Base-by-base conservation (phyloP, 2,113 vertebrate species). In the Platichthys stellatus region DNA sequence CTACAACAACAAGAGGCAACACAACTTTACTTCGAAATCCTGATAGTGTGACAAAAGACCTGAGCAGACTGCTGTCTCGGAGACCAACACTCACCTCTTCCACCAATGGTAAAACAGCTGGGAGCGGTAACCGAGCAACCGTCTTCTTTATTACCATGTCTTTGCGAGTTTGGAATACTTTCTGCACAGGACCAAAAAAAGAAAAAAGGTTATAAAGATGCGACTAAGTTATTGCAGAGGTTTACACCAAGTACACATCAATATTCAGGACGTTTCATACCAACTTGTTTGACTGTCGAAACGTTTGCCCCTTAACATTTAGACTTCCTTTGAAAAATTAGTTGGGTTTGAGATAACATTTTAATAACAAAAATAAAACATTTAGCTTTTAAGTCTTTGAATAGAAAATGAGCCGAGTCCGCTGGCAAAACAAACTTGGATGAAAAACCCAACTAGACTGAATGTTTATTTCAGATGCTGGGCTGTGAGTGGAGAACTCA, bases 141-240 rank as follows among this genome's bases (percentile, higher is more conserved):
- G 98, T 99, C 90, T 96, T 98, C 94, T 95, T 98, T 83, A 99
- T 97, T 70, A 97, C 65, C 4, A 70, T 78, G 2, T 96, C 95
- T 80, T 97, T 98, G 69, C 91, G 96, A 56, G 95, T 97, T 81
- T 96, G 97, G 68, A 99, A 96, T 78, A 99, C 96, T 97, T 97
- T 98, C 98, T 99, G 92, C 87, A 74, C 76, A 84, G 53, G 31
- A 31, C n/a, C 64, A 24, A 15, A 6, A 2, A 17, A 35, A 11
- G 38, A 56, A 51, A 17, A 0, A 13, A 47, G n/a, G 26, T 6
- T 17, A n/a, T 61, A 47, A 51, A 49, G 18, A 43, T 63, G 4
- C 20, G 49, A 45, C 35, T 5, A 43, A 18, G 63, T 11, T 20
- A 35, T 56, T 53, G 10, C 0, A 24, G 3, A 11, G 21, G 31